phyloP scores from a whole-genome alignment of 2,797 vertebrate species.

The Pangasius macronema region DNA sequence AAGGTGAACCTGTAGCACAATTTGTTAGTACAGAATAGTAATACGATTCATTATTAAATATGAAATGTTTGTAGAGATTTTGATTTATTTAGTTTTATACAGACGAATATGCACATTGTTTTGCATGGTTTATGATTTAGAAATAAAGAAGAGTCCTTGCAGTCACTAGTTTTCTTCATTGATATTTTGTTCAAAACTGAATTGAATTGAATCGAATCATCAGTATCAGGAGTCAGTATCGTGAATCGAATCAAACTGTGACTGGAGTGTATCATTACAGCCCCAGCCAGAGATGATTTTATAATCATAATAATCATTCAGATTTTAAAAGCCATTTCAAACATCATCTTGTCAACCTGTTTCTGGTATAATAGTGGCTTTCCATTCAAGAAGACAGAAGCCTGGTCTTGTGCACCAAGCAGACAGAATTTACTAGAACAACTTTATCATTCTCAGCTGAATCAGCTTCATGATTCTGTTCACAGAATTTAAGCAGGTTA shows the following conservation, averaged over 20 bases:
- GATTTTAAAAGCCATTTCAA: background rate
- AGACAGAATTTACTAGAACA: background rate
- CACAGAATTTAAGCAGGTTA: background rate
- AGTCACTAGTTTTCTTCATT: background rate
- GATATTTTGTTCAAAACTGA: background rate
- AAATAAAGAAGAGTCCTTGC: background rate
- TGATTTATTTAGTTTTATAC: background rate
- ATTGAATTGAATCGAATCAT: background rate
- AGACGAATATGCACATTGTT: background rate
- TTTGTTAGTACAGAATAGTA: background rate
- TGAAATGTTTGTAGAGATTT: background rate
- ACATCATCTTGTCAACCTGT: background rate
- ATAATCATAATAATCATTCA: background rate
- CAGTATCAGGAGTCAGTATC: background rate
- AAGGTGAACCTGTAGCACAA: background rate
- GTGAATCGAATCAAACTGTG: background rate
- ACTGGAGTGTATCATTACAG: background rate
- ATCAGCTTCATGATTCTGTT: background rate
- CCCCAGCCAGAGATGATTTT: background rate
- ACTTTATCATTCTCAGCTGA: background rate
- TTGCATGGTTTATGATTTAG: background rate
- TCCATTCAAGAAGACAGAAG: background rate
- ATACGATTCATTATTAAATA: background rate
- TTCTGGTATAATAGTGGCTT: background rate
- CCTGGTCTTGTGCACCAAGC: background rate